Percentiles rank a stretch among this genome's conserved stretches.
These are phyloP conservation scores for Formica aserva DNA, from an alignment of 2,888 invertebrate genomes.

Conservation along the genomic window DNA sequence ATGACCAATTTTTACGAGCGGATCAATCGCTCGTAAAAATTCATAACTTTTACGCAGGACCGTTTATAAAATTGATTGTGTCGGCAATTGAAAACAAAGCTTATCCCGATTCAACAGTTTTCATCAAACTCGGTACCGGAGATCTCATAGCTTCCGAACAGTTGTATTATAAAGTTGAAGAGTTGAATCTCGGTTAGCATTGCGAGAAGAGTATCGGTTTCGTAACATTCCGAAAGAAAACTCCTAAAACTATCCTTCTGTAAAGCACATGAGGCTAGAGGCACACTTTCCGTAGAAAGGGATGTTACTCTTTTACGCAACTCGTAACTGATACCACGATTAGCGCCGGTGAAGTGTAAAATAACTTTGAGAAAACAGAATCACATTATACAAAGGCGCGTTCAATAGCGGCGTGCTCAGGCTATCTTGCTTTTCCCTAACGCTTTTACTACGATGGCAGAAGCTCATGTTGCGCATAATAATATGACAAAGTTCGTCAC, in stretches of 20 bases:
- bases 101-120: slow-evolving; percentile 4
- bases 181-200: neutral
- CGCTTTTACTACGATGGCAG: slow-evolving; percentile 12
- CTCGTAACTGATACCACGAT: slow-evolving; percentile 24
- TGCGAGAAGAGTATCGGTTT: neutral
- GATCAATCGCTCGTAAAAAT: slow-evolving; percentile 59
- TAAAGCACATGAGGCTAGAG: neutral
- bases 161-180: neutral
- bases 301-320: slow-evolving; percentile 28
- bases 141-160: slow-evolving; percentile 4
- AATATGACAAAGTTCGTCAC: slow-evolving; percentile 66
- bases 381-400: slow-evolving; percentile 26
- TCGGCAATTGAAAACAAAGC: slow-evolving; percentile 23
- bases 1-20: slow-evolving; percentile 66
- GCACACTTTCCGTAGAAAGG: neutral
- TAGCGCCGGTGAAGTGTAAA: slow-evolving; percentile 22
- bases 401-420: slow-evolving; percentile 8
- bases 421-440: slow-evolving; percentile 14
- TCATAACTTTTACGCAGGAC: slow-evolving; percentile 51
- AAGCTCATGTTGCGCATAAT: slow-evolving; percentile 53
- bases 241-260: slow-evolving; percentile 33
- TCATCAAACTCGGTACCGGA: neutral
- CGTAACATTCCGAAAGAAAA: slow-evolving; percentile 19
- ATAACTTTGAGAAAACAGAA: slow-evolving; percentile 31
- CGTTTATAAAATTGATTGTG: slow-evolving; percentile 57